Evolutionary conservation across 2,888 invertebrate species (phyloP).

Genomic region (Artemia sinica): DNA sequence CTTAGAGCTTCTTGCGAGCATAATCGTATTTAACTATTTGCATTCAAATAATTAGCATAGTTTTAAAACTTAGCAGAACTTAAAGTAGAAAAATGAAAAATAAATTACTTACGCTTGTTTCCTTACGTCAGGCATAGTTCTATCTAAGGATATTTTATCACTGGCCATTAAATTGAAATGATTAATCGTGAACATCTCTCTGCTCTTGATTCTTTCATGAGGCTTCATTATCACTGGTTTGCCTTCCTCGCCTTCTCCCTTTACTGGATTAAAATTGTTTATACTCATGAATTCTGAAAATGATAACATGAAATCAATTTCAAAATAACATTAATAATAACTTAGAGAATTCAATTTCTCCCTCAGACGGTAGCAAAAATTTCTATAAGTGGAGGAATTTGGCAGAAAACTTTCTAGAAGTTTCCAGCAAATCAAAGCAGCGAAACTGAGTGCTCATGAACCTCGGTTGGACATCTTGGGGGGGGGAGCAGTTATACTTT

Average conservation of each 20-base stretch:
- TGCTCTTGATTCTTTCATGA: conserved; percentile 54
- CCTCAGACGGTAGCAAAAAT: too few species aligned
- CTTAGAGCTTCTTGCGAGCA: too few species aligned
- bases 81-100: neutral
- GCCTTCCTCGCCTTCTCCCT: conserved; percentile 58
- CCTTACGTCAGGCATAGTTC: conserved; percentile 64
- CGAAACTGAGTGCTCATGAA: too few species aligned
- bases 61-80: neutral
- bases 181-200: conserved; percentile 61
- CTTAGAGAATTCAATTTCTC: neutral
- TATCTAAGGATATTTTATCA: conserved; percentile 67
- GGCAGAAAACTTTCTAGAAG: too few species aligned
- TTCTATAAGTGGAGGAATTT: too few species aligned
- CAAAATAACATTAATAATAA: neutral
- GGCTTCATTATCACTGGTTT: conserved; percentile 57
- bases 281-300: conserved; percentile 48
- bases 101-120: conserved; percentile 47
- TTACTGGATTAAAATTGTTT: conserved; percentile 56
- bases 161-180: conserved; percentile 73
- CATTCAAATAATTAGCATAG: too few species aligned
- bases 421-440: too few species aligned
- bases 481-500: too few species aligned
- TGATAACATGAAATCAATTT: conserved; percentile 3
- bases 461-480: too few species aligned
- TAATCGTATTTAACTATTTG: too few species aligned